phyloP scores from a whole-genome alignment of 1,140 invertebrate genomes.

The Drosophila bocki region DNA sequence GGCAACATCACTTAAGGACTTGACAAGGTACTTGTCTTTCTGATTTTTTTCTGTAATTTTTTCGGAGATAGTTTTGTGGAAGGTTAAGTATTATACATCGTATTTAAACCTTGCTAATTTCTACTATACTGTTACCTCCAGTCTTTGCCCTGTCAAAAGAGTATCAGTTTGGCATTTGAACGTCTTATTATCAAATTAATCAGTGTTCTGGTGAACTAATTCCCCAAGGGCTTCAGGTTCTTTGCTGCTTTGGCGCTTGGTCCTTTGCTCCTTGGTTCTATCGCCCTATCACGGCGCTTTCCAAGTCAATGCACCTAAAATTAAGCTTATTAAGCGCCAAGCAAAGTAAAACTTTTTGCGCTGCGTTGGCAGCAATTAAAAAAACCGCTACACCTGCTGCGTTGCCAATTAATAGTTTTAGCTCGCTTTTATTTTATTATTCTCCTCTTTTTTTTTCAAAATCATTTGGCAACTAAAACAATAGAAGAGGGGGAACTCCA shows the following conservation, averaged over 20 bases:
- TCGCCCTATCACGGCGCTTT: conserved; percentile 57
- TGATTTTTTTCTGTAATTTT: neutral
- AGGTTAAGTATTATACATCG: neutral
- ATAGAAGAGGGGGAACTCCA: neutral
- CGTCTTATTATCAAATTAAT: conserved; percentile 18
- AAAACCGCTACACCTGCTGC: conserved; percentile 51
- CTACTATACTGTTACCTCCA: neutral
- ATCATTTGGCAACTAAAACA: conserved; percentile 44
- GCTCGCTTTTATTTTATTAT: conserved; percentile 7
- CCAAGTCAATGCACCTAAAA: conserved; percentile 66
- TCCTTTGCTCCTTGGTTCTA: conserved; percentile 1
- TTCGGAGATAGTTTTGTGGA: neutral
- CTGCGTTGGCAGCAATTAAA: conserved; percentile 76
- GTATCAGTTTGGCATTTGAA: neutral
- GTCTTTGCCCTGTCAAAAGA: neutral
- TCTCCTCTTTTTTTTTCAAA: conserved; percentile 35
- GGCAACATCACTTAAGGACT: neutral
- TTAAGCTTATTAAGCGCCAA: conserved; percentile 49
- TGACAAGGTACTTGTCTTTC: neutral
- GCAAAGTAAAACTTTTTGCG: conserved; percentile 46
- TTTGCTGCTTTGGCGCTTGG: neutral
- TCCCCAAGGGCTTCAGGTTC: neutral
- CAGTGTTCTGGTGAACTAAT: neutral
- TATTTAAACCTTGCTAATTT: neutral
- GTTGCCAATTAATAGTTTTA: conserved; percentile 77